Conservation (phyloP, 1,140 invertebrate species). For the Drosophila pandora region DNA sequence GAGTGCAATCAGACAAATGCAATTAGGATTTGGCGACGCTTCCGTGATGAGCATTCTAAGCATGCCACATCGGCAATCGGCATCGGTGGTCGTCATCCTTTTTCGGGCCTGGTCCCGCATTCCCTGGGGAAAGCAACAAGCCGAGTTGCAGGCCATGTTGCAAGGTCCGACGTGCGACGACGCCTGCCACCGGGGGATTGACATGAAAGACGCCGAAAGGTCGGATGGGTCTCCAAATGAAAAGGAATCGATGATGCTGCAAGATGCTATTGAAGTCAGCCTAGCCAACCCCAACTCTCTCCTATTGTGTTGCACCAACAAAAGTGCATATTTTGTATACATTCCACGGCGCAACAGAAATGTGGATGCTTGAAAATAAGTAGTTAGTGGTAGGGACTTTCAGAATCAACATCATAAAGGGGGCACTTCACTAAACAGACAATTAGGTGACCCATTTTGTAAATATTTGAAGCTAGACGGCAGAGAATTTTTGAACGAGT, state of each 20-base stretch:
- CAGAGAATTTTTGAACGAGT: not conserved
- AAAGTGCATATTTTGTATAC: too few relatives aligned
- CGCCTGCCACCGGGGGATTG: slow-evolving; percentile 41
- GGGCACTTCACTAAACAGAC: not conserved
- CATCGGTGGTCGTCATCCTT: slow-evolving; percentile 22
- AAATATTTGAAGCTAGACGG: slow-evolving; percentile 1
- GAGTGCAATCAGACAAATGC: slow-evolving; percentile 76
- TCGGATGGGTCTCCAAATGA: slow-evolving; percentile 28
- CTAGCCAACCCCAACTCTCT: slow-evolving; percentile 8
- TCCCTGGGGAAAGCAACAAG: slow-evolving; percentile 34
- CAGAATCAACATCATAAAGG: slow-evolving; percentile 5
- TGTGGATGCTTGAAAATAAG: not conserved
- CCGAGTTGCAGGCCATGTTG: slow-evolving; percentile 15
- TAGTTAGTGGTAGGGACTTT: slow-evolving; percentile 7
- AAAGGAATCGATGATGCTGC: slow-evolving; percentile 13
- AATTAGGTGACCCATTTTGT: slow-evolving; percentile 28
- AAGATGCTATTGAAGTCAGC: slow-evolving; percentile 13
- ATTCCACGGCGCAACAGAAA: not conserved
- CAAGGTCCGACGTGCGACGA: slow-evolving; percentile 28
- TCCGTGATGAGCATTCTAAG: slow-evolving; percentile 65
- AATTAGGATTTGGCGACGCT: slow-evolving; percentile 74
- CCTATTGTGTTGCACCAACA: not conserved
- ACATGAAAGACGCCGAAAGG: slow-evolving; percentile 56
- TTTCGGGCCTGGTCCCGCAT: slow-evolving; percentile 5
- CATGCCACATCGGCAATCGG: slow-evolving; percentile 38